A percentile compares a stretch with the other conserved stretches of the same genome.
phyloP scores from a whole-genome alignment of 1,140 invertebrate genomes.

The Temnothorax curvispinosus region DNA sequence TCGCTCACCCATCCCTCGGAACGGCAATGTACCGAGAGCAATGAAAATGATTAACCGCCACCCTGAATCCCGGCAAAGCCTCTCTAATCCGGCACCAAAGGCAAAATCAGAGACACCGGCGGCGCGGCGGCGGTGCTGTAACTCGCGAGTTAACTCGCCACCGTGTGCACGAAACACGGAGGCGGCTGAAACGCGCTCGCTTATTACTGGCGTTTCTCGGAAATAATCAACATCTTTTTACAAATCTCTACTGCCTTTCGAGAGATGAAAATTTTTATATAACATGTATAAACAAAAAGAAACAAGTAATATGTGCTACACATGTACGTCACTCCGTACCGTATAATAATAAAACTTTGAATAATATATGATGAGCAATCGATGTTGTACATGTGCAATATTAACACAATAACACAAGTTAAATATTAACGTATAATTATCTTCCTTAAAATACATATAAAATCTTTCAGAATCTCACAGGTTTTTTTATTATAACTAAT shows the following conservation, averaged over 20 bases:
- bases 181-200: constrained; percentile 17
- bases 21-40: constrained; percentile 54
- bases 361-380: background rate
- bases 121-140: constrained; percentile 60
- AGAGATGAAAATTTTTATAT: background rate
- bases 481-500: background rate
- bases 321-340: background rate
- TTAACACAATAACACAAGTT: background rate
- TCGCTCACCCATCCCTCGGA: constrained; percentile 27
- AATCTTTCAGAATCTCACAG: background rate
- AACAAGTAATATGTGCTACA: background rate
- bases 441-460: background rate
- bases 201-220: constrained; percentile 61
- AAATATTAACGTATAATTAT: background rate
- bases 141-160: constrained; percentile 70
- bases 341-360: background rate
- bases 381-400: background rate
- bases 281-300: background rate
- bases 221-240: constrained; percentile 32
- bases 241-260: background rate
- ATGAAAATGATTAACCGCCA: constrained; percentile 78
- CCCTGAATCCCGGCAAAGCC: constrained; percentile 78
- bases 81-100: constrained; percentile 80
- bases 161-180: constrained; percentile 27
- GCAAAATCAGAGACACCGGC: constrained; percentile 77